These are phyloP conservation scores for Mamestra configurata DNA, from an alignment of 1,140 invertebrate genomes.

Conservation along the genomic window DNA sequence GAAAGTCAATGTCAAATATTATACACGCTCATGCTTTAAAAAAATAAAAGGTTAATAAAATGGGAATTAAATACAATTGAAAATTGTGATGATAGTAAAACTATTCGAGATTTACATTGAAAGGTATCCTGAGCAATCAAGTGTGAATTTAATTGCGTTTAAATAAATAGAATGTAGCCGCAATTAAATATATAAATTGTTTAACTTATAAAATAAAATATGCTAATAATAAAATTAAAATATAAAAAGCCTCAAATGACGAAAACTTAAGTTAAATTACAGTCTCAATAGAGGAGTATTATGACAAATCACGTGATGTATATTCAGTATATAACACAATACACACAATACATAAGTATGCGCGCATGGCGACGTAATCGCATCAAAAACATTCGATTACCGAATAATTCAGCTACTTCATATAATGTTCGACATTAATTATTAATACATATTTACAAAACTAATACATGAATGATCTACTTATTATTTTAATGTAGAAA, in stretches of 20 bases:
- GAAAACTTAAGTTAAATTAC: conserved; percentile 2
- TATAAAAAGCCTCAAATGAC: not conserved
- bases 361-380: not conserved
- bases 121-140: not conserved
- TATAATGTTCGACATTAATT: conserved; percentile 31
- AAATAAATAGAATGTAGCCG: not conserved
- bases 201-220: not conserved
- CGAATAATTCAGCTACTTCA: conserved; percentile 24
- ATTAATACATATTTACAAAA: conserved; percentile 23
- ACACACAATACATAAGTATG: not conserved
- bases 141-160: no score
- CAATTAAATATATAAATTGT: not conserved
- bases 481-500: conserved; percentile 10
- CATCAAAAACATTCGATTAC: conserved; percentile 9
- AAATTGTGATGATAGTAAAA: not conserved
- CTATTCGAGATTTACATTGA: not conserved
- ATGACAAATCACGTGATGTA: conserved; percentile 25
- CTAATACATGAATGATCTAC: conserved; percentile 12
- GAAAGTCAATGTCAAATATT: not conserved
- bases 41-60: not conserved
- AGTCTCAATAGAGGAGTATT: conserved; percentile 40
- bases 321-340: conserved; percentile 3
- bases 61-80: not conserved
- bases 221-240: conserved; percentile 4
- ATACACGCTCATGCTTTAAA: not conserved